Evolutionary conservation across 2,888 invertebrate species (phyloP).

Genomic region (Hypselothyrea guttata): DNA sequence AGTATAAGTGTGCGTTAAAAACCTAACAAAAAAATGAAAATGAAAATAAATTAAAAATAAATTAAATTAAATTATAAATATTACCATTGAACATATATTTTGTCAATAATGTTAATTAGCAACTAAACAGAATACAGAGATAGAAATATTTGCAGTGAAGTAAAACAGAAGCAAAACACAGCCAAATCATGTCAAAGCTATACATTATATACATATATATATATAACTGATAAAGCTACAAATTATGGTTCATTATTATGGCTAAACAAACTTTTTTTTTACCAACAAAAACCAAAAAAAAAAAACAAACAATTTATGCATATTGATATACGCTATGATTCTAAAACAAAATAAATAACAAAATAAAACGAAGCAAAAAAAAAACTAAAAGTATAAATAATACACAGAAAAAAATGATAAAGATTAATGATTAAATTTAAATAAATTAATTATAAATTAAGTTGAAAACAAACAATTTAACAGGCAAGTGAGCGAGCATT

Average conservation of each 20-base stretch:
- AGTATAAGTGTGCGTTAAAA: slow-evolving; percentile 14
- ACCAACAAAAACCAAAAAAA: too few relatives aligned
- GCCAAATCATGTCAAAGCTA: slow-evolving; percentile 35
- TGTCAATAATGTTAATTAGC: slow-evolving; percentile 79
- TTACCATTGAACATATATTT: slow-evolving; percentile 45
- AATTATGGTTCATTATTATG: slow-evolving; percentile 64
- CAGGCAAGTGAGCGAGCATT: slow-evolving; percentile 70
- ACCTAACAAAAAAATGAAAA: slow-evolving; percentile 21
- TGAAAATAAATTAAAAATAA: slow-evolving; percentile 17
- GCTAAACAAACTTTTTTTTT: slow-evolving; percentile 53
- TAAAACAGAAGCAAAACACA: slow-evolving; percentile 26
- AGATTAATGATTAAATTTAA: slow-evolving; percentile 49
- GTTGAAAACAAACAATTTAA: slow-evolving; percentile 41
- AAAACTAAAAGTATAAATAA: slow-evolving; percentile 27
- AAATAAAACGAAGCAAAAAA: slow-evolving; percentile 22
- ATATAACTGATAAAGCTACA: slow-evolving; percentile 34
- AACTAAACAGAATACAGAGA: slow-evolving; percentile 32
- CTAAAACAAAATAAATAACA: slow-evolving; percentile 36
- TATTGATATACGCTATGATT: slow-evolving; percentile 68
- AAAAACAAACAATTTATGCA: slow-evolving; percentile 65
- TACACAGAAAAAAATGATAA: slow-evolving; percentile 12
- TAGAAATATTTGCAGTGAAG: slow-evolving; percentile 4
- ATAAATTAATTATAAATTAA: slow-evolving; percentile 67
- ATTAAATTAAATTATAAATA: slow-evolving; percentile 39
- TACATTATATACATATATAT: slow-evolving; percentile 10